Evolutionary conservation across 2,888 invertebrate species (phyloP).

Genomic region (Hypomecis atomaria): DNA sequence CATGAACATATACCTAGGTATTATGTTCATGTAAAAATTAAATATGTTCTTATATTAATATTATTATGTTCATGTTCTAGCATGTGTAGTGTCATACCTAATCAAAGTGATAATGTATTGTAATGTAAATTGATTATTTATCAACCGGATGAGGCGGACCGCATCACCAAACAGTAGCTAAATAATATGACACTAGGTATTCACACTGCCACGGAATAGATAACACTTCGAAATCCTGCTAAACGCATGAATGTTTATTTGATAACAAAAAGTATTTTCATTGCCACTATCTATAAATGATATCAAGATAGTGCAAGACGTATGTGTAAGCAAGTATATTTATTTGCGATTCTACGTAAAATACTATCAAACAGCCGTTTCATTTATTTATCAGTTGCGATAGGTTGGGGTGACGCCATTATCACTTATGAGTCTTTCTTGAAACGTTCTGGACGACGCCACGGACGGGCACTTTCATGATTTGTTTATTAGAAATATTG

Average conservation of each 20-base stretch:
- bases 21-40: no score
- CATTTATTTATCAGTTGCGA: slow-evolving; percentile 63
- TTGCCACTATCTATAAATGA: slow-evolving; percentile 18
- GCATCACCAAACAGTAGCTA: slow-evolving; percentile 4
- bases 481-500: neutral
- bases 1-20: no score
- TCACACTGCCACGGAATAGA: neutral
- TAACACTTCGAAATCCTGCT: neutral
- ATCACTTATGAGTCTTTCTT: slow-evolving; percentile 42
- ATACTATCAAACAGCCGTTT: slow-evolving; percentile 56
- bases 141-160: slow-evolving; percentile 9
- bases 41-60: no score
- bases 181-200: slow-evolving; percentile 3
- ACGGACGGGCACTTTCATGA: neutral
- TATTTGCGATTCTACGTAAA: slow-evolving; percentile 60
- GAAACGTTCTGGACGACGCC: slow-evolving; percentile 6
- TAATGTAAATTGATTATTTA: slow-evolving; percentile 9
- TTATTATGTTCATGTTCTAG: no score
- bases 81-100: neutral
- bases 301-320: slow-evolving; percentile 25
- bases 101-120: neutral
- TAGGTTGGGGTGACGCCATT: slow-evolving; percentile 65
- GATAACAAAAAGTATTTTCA: slow-evolving; percentile 22
- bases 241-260: slow-evolving; percentile 24
- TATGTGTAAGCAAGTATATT: slow-evolving; percentile 37